A percentile compares a stretch with the other conserved stretches of the same genome.
These are phyloP conservation scores for Zoanthus solanderi DNA, from an alignment of 92 coral and sea anemone genomes.

Conservation along the genomic window DNA sequence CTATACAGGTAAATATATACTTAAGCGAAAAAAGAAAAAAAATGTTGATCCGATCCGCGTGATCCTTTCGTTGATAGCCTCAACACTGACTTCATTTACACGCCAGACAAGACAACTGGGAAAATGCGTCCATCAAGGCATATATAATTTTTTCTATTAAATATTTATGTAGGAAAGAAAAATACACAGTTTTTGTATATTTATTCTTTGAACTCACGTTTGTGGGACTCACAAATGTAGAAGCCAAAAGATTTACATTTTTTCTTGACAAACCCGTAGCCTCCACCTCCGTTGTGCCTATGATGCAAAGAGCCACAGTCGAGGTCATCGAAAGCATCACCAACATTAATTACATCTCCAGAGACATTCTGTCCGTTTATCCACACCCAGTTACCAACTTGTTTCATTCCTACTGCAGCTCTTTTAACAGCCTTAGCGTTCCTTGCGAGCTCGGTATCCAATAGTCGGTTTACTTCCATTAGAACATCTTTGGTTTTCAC, in stretches of 20 bases:
- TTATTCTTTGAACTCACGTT: constrained; percentile 17
- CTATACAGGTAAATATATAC: too few species aligned
- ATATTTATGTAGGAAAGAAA: not conserved
- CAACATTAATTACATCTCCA: not conserved
- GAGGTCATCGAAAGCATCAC: not conserved
- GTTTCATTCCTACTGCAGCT: constrained; percentile 51
- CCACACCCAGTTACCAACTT: constrained; percentile 58
- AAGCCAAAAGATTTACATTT: not conserved
- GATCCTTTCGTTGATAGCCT: too few species aligned
- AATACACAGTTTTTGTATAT: not conserved
- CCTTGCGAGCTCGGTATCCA: constrained; percentile 29
- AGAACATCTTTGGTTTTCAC: constrained; percentile 53
- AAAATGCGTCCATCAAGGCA: too few species aligned
- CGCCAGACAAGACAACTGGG: too few species aligned
- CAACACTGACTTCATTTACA: too few species aligned
- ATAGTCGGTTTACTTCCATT: constrained; percentile 23
- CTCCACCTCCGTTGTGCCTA: not conserved
- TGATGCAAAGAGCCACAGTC: constrained; percentile 40
- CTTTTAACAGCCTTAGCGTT: not conserved
- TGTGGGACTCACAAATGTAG: constrained; percentile 23
- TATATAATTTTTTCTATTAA: too few species aligned
- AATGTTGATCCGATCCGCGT: too few species aligned
- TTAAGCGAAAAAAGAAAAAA: too few species aligned
- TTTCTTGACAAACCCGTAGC: not conserved
- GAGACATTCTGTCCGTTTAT: constrained; percentile 32